Evolutionary conservation across 2,888 invertebrate species (phyloP), one percentile per base, ranked within the genome.

Genomic region (Andrena dorsata): DNA sequence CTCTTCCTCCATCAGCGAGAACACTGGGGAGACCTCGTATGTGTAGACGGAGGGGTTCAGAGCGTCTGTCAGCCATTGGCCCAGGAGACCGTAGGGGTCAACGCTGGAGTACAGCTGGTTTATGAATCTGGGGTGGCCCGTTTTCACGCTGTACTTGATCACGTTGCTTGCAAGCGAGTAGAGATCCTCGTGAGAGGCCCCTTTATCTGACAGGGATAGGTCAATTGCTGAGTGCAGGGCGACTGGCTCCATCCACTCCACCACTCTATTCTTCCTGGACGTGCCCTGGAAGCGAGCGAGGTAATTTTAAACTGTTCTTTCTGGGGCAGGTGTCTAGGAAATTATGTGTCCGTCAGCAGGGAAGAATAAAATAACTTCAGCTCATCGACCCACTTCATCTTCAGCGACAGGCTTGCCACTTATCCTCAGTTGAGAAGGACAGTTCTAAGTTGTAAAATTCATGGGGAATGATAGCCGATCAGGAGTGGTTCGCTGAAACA

Each of bases 1-100:
- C 61, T 96, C 96, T 90, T 97, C 97, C 91, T 98, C 98, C 97
- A 98, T 97, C 1, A 98, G 93, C 2, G 97, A 97, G 92, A 98
- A 97, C 0, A 98, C 97, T 0, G 98, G 98, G 0, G 98, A 96
- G 35, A 98, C 98, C 94, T 98, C 98, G 93, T 97, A 98, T 0
- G 98, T 98, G 91, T 98, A 98, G 0, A 98, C 97, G 87, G 97
- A 97, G 0, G 97, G 97, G 94, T 98, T 98, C 26, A 98, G 94
- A 0, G 98, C 97, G 91, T 98, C 97, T 0, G 97, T 97, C 84
- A 98, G 93, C 97, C 97, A 97, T 92, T 98, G 98, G 0, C 97
- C 98, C 60, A 97, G 95, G 70, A 98, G 94, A 0, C 97, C 98
- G 89, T 97, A 98, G 0, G 98, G 97, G 94, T 98, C 98, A 35